Evolutionary conservation across 2,113 vertebrate genomes (phyloP).

Genomic region (Neogale vison): DNA sequence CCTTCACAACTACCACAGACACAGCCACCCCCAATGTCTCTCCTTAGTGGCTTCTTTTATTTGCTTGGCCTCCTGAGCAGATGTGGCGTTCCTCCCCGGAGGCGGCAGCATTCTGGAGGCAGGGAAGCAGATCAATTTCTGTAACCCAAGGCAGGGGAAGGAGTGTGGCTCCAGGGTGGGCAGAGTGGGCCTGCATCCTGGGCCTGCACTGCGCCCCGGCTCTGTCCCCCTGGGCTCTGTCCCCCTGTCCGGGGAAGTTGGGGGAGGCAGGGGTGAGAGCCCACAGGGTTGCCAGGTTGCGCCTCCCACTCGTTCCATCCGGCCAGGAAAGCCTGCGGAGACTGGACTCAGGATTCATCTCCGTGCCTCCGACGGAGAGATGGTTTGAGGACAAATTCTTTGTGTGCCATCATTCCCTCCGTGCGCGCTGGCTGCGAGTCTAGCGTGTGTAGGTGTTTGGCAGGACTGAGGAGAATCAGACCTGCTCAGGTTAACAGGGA

Average conservation of each 20-base stretch:
- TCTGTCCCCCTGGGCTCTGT: background rate
- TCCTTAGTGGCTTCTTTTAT: background rate
- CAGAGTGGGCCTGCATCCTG: background rate
- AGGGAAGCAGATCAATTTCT: background rate
- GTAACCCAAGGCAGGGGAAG: background rate
- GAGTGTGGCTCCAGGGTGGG: background rate
- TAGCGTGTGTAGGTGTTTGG: rapidly evolving
- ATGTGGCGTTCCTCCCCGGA: background rate
- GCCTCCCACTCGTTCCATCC: rapidly evolving
- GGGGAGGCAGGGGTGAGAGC: background rate
- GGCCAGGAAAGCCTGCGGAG: background rate
- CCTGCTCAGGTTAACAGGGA: background rate
- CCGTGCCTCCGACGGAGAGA: background rate
- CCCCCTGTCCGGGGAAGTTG: background rate
- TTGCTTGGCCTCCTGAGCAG: constrained; percentile 19
- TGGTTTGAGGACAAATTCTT: background rate
- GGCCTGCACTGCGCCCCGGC: background rate
- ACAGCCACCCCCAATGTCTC: rapidly evolving
- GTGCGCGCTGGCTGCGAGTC: background rate
- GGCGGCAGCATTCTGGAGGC: background rate
- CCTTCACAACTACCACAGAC: background rate
- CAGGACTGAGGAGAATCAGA: background rate
- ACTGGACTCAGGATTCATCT: background rate
- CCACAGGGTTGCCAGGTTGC: background rate
- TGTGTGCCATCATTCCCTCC: background rate